A percentile compares a stretch with the other conserved stretches of the same genome.
Conservation (phyloP, 2,113 vertebrate species). For the Diphyllodes magnificus region DNA sequence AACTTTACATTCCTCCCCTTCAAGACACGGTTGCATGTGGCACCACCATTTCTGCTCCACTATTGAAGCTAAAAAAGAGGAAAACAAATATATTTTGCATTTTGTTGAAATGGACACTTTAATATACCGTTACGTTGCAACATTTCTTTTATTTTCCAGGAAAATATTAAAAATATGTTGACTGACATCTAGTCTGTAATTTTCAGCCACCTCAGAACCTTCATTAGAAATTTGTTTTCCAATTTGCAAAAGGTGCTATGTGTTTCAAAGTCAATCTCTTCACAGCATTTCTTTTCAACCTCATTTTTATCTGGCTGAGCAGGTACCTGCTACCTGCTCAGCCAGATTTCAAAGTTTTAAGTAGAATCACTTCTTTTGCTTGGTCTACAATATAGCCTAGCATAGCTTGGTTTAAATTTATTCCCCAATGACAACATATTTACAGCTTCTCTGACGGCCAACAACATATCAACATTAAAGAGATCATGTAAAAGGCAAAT, state of each 20-base stretch:
- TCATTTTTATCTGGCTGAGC: not conserved
- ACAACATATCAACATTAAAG: not conserved
- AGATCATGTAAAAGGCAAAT: not conserved
- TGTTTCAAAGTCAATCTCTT: not conserved
- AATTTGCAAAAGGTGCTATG: not conserved
- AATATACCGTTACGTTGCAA: not conserved
- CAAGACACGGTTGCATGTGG: conserved; percentile 97
- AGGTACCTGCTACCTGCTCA: no score
- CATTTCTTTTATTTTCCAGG: not conserved
- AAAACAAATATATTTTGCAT: not conserved
- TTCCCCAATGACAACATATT: not conserved
- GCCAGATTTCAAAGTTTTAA: not conserved
- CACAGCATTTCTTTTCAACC: not conserved
- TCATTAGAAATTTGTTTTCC: not conserved
- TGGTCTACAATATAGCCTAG: not conserved
- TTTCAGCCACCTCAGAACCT: not conserved
- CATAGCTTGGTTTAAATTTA: not conserved
- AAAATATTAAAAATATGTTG: not conserved
- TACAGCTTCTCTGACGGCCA: not conserved
- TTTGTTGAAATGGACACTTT: not conserved
- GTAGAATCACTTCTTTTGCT: not conserved
- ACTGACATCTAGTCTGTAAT: not conserved
- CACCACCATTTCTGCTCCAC: conserved; percentile 99
- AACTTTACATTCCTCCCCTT: conserved; percentile 97
- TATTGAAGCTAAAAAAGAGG: conserved; percentile 83